Conservation (phyloP, 2,888 invertebrate genomes). For the Stegana nigrithorax region DNA sequence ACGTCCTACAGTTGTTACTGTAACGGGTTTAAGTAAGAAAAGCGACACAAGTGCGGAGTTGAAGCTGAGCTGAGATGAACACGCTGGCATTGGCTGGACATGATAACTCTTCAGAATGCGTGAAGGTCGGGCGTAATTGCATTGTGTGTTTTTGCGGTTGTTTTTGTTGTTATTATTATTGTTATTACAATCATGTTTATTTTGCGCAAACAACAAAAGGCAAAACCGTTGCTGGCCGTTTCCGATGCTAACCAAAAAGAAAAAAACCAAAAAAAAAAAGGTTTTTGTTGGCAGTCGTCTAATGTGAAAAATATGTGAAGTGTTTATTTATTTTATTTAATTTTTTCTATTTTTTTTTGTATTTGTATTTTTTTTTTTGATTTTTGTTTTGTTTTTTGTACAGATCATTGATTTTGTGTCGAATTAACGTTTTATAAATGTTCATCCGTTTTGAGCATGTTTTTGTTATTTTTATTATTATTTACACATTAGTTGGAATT, state of each 20-base stretch:
- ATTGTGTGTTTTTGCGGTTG: constrained; percentile 30
- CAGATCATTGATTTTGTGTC: neutral
- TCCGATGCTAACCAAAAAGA: constrained; percentile 11
- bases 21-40: too few species aligned
- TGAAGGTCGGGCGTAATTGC: constrained; percentile 51
- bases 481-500: constrained; percentile 7
- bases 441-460: neutral
- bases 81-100: constrained; percentile 21
- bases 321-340: too few species aligned
- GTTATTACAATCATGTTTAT: neutral
- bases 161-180: neutral
- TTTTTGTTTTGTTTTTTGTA: constrained; percentile 34
- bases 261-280: neutral
- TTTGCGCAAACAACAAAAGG: neutral
- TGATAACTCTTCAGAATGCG: constrained; percentile 45
- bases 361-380: neutral
- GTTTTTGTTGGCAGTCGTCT: neutral
- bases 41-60: constrained; percentile 24
- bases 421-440: constrained; percentile 47
- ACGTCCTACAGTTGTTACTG: too few species aligned
- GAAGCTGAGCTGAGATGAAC: constrained; percentile 19
- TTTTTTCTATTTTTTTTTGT: too few species aligned
- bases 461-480: neutral
- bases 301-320: too few species aligned
- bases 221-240: neutral